These are phyloP conservation scores for Orchesella flavescens DNA, from an alignment of 2,888 invertebrate species.

Conservation along the genomic window DNA sequence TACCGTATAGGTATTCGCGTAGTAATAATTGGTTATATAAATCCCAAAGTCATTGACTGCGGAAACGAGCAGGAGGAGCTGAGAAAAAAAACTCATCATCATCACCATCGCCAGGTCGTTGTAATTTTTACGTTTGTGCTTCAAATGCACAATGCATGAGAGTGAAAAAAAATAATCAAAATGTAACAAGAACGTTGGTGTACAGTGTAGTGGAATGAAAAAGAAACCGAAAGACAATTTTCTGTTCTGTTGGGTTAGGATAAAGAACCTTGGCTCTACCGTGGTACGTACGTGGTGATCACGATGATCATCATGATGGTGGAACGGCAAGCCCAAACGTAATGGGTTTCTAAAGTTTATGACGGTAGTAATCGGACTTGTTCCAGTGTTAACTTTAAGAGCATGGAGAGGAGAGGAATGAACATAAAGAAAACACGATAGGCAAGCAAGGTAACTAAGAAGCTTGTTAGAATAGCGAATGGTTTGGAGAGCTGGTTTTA, in stretches of 20 bases:
- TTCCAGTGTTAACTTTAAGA: slow-evolving; percentile 9
- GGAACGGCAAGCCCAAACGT: slow-evolving; percentile 17
- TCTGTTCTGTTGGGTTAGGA: slow-evolving; percentile 1
- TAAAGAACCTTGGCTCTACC: neutral
- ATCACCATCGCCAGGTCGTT: neutral
- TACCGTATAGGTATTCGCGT: no score
- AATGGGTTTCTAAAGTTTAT: slow-evolving; percentile 50
- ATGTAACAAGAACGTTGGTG: neutral
- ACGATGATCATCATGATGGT: neutral
- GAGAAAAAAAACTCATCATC: slow-evolving; percentile 47
- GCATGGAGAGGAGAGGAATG: neutral
- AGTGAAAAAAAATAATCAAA: neutral
- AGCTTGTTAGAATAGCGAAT: neutral
- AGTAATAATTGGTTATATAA: slow-evolving; percentile 14
- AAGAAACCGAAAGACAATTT: neutral
- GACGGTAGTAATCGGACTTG: slow-evolving; percentile 42
- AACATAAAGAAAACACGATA: neutral
- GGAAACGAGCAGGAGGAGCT: slow-evolving; percentile 67
- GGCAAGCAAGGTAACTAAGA: neutral
- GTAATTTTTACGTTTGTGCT: neutral
- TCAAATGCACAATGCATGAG: neutral
- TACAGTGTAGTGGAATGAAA: neutral
- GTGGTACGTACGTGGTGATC: neutral
- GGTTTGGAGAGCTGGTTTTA: neutral
- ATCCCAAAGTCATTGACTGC: slow-evolving; percentile 58